Evolutionary conservation across 2,888 invertebrate genomes (phyloP), one percentile per base, ranked within the genome.

Genomic region (Ligdia adustata): DNA sequence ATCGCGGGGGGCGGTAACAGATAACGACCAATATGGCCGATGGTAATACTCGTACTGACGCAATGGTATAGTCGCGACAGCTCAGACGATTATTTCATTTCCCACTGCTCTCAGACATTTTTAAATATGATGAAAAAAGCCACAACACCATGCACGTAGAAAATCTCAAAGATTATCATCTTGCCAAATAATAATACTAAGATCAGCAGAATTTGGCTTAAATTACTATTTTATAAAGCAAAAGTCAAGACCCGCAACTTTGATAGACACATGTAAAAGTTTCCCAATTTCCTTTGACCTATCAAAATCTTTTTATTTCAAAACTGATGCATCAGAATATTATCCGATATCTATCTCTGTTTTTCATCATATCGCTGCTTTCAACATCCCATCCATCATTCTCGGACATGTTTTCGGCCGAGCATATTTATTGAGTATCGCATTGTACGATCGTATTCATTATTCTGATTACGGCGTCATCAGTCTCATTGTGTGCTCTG

Each of bases 351-450:
- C 62, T 73, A 69, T 80, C 74, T 74, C 65, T 76, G 80, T 84
- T 78, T 84, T 79, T 78, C 78, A 84, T 82, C 79, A 76, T 74
- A 79, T 78, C 76, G 63, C 66, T 62, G 75, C 72, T 78, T 77
- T 75, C 75, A 75, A 67, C 83, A 85, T 88, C 85, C 69, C 84
- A 86, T 89, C 86, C 80, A 88, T 89, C 87, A 89, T 83, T 64
- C 77, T 72, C 69, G 70, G 85, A 86, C 86, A 79, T 86, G 86
- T 87, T 87, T 85, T 79, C 77, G 76, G 81, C 32, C 13, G 22
- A 74, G 75, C 75, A 75, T 80, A 79, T 84, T 82, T 84, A 84
- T 81, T 72, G 80, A 81, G 78, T 81, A 85, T 83, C 82, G 69
- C 63, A 73, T 64, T 75, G 79, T 80, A 69, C 72, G 79, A 86